phyloP scores from a whole-genome alignment of 1,140 invertebrate species.

The Eriocheir sinensis region DNA sequence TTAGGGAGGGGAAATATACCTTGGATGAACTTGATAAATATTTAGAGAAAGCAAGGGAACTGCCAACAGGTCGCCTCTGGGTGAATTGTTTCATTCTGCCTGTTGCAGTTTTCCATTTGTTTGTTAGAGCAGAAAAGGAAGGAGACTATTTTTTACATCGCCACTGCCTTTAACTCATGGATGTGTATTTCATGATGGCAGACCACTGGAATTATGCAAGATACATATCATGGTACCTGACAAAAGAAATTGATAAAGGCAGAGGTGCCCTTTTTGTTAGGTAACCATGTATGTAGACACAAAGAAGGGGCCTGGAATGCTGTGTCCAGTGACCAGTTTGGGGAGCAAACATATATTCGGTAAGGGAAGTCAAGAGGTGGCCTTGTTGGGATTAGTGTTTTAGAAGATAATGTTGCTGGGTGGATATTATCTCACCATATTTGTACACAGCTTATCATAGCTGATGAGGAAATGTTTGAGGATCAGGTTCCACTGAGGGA shows the following conservation, averaged over 20 bases:
- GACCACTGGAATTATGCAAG: neutral
- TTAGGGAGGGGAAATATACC: neutral
- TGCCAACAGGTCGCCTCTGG: neutral
- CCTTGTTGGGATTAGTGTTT: neutral
- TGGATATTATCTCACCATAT: constrained; percentile 37
- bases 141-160: neutral
- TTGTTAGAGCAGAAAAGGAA: neutral
- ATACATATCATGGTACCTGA: too few relatives aligned
- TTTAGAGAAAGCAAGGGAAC: neutral
- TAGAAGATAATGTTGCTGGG: neutral
- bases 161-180: neutral
- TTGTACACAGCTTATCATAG: neutral
- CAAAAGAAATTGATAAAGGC: too few relatives aligned
- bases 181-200: neutral
- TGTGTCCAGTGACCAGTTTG: neutral
- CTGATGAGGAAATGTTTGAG: neutral
- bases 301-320: too few relatives aligned
- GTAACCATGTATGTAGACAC: too few relatives aligned
- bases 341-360: constrained; percentile 32
- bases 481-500: neutral
- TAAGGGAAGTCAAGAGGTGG: constrained; percentile 32
- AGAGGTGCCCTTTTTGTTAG: too few relatives aligned
- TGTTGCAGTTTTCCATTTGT: neutral
- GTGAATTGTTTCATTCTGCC: neutral
- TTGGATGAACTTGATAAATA: neutral